Base-by-base conservation (phyloP, 2,797 vertebrate species). In the Heliangelus exortis region DNA sequence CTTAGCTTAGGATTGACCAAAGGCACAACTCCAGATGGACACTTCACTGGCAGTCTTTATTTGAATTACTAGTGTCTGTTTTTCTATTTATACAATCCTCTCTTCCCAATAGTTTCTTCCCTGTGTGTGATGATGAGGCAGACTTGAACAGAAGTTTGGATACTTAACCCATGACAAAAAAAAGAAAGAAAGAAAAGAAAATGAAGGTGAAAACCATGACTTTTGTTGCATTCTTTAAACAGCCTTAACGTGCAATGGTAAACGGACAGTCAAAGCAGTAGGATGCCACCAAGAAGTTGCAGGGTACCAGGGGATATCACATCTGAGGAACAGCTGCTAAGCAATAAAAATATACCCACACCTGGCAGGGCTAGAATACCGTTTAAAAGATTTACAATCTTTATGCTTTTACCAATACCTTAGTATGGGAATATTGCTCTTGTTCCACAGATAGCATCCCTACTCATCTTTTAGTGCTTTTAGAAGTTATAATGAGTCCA, bases 281-380 rank as follows among this genome's bases (percentile, higher is more conserved):
- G 39, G 12, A 63, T 54, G 29, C 53, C 58, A 51, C 10, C 7
- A 31, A 74, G 20, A 82, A 54, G 29, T 11, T 63, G 28, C 29
- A 67, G 53, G 6, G 6, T 33, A 47, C 9, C 14, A 67, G 15
- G 6, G 3, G 29, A 57, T 77, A 77, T 78, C 5, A 12, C 34
- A 41, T 53, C 45, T 25, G 43, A 72, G 16, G n/a, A 11, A 62
- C 21, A 77, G 12, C 9, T 62, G 26, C 8, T 48, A 67, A 47
- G 33, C 14, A 72, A 89, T 29, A 61, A 77, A 65, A 76, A 19
- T 6, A 4, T 13, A 50, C 0, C 21, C 10, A 48, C 15, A 73
- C 7, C 12, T 2, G 2, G 7, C 5, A 54, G 16, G 3, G 5
- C 2, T 22, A 79, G 7, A 81, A 65, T 16, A 39, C 3, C 8